These are phyloP conservation scores for Phainopepla nitens DNA, from an alignment of 2,113 vertebrate genomes.

Conservation along the genomic window DNA sequence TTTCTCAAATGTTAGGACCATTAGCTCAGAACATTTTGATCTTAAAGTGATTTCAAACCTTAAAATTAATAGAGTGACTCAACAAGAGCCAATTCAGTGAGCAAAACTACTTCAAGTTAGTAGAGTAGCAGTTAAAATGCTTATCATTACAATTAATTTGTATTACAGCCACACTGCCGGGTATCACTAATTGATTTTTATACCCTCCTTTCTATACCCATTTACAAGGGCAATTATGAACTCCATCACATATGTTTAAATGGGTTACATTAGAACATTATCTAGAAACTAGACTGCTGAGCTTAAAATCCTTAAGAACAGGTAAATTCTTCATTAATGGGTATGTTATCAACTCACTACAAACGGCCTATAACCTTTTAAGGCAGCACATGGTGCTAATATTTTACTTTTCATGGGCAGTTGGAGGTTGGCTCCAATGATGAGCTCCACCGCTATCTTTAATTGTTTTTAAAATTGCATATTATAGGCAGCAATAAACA, in stretches of 20 bases:
- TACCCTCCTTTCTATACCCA: slow-evolving; percentile 33
- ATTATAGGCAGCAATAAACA: slow-evolving; percentile 63
- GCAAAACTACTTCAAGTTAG: slow-evolving; percentile 34
- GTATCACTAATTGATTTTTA: slow-evolving; percentile 65
- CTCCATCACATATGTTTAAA: slow-evolving; percentile 34
- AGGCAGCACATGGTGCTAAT: background rate
- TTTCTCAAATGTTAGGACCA: slow-evolving; percentile 28
- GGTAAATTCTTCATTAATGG: slow-evolving; percentile 31
- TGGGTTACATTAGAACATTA: slow-evolving; percentile 33
- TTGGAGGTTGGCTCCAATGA: slow-evolving; percentile 9
- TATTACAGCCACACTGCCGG: slow-evolving; percentile 46
- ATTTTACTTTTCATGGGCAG: slow-evolving; percentile 29
- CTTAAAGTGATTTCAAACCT: background rate
- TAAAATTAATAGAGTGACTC: slow-evolving; percentile 48
- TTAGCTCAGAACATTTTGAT: slow-evolving; percentile 29
- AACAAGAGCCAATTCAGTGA: slow-evolving; percentile 17
- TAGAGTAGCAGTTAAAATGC: slow-evolving; percentile 26
- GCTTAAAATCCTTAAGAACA: slow-evolving; percentile 49
- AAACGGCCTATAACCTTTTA: background rate
- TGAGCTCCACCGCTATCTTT: slow-evolving; percentile 6
- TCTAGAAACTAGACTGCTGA: slow-evolving; percentile 5
- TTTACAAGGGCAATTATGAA: slow-evolving; percentile 64
- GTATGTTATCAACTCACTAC: background rate
- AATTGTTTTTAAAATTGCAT: slow-evolving; percentile 59
- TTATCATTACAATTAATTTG: slow-evolving; percentile 61